Evolutionary conservation across 64 coral and sea anemone genomes (phyloP).

Genomic region (Montipora sp.): DNA sequence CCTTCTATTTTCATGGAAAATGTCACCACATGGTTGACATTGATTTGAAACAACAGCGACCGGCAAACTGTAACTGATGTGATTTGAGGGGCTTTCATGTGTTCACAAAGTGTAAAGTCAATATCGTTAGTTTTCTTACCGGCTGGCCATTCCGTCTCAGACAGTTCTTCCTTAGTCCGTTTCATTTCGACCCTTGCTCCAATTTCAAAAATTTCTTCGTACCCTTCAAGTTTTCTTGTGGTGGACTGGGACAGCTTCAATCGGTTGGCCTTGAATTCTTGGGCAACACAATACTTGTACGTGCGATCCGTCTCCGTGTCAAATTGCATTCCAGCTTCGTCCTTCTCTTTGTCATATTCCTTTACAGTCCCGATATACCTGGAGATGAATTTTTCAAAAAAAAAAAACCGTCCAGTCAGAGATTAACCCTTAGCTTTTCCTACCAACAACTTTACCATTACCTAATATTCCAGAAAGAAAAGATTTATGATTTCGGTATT

Average conservation of each 20-base stretch:
- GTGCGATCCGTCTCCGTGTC: not conserved
- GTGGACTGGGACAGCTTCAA: not conserved
- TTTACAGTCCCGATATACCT: conserved; percentile 24
- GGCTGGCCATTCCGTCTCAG: conserved; percentile 36
- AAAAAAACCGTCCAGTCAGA: not conserved
- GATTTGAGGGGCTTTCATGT: not conserved
- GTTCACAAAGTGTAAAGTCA: not conserved
- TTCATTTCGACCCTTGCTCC: conserved; percentile 23
- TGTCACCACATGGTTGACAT: no score
- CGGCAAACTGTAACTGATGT: not conserved
- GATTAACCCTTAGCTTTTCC: not conserved
- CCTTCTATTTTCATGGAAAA: no score
- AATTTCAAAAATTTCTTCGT: conserved; percentile 26
- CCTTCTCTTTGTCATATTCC: not conserved
- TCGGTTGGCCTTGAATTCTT: not conserved
- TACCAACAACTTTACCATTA: not conserved
- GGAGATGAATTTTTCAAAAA: conserved; percentile 2
- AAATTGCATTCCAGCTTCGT: conserved; percentile 5
- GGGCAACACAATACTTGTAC: not conserved
- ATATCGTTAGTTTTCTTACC: conserved; percentile 15
- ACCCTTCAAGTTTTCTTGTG: not conserved
- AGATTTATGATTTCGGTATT: not conserved
- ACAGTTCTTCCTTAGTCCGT: conserved; percentile 11
- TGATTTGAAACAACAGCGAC: no score
- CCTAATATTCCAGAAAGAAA: not conserved